Evolutionary conservation across 2,113 vertebrate genomes (phyloP).

Genomic region (Pantherophis guttatus): DNA sequence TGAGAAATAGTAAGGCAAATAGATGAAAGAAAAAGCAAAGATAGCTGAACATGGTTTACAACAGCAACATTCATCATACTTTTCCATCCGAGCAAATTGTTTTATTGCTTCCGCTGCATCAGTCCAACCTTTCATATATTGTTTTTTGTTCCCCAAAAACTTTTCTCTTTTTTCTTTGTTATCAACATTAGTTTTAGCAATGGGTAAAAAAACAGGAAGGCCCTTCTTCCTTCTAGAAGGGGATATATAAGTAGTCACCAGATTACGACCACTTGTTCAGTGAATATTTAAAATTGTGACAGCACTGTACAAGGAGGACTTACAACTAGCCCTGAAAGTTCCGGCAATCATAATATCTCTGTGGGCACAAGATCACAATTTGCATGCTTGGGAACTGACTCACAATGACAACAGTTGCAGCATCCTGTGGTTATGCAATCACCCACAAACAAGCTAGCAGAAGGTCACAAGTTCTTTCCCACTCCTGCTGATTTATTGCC

Average conservation of each 20-base stretch:
- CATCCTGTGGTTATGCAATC: no score
- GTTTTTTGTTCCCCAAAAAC: not conserved
- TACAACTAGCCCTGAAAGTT: no score
- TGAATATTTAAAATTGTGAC: no score
- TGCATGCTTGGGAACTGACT: no score
- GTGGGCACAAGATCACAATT: no score
- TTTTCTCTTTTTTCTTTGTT: not conserved
- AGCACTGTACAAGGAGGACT: no score
- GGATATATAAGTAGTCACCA: not conserved
- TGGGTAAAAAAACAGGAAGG: not conserved
- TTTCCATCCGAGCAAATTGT: not conserved
- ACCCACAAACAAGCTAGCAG: no score
- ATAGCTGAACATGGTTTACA: not conserved
- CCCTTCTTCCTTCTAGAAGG: not conserved
- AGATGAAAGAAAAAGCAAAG: not conserved
- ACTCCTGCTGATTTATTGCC: no score
- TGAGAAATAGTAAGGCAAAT: not conserved
- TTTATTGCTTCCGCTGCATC: not conserved
- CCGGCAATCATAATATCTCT: no score
- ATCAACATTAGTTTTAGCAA: not conserved
- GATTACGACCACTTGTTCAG: no score
- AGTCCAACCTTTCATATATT: not conserved
- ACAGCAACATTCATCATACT: not conserved
- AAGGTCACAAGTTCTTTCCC: no score
- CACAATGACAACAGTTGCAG: no score